Base-by-base conservation (phyloP, 2,113 vertebrate species). In the Eulemur rufifrons region DNA sequence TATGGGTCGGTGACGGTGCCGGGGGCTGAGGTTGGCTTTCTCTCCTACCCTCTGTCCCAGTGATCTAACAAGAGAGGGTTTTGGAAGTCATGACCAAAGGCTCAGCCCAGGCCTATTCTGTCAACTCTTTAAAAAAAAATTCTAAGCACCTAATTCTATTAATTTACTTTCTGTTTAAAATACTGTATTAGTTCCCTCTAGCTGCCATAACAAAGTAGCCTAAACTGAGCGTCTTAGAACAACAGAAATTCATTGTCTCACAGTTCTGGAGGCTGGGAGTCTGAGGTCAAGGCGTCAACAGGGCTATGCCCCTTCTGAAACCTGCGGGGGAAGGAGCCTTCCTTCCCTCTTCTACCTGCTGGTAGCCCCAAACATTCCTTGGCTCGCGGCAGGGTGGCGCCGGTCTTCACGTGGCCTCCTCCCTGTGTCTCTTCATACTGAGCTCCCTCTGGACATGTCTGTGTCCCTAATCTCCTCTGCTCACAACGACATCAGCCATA, bases 351-450 rank as follows among this genome's bases (percentile, higher is more conserved):
- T 59, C n/a, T 11, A 17, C 42, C 32, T 23, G 34, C 74, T 64
- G 23, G 59, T 7, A 13, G n/a, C 9, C 18, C 29, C 61, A 13
- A 27, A 3, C 8, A 4, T 52, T 54, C 64, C 64, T 50, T 25
- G 89, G 29, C 59, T 63, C 4, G 42, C 20, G 18, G 63, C 4
- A 0, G 12, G 0, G 0, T 34, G 10, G 6, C 1, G 45, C 17
- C 61, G 8, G 12, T 12, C 52, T 59, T 56, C 32, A 21, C 25
- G 0, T 3, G 85, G 11, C 8, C 10, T 47, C 59, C 15, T n/a
- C 15, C 34, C 66, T 7, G 2, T 8, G 14, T 91, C 37, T n/a
- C 52, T 47, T 47, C 32, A 54, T 39, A 37, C 34, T 1, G 37
- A 13, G 52, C 8, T 68, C 45, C 50, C 54, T 32, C 50, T 37